Evolutionary conservation across 2,113 vertebrate genomes (phyloP).

Genomic region (Rhagologus leucostigma): DNA sequence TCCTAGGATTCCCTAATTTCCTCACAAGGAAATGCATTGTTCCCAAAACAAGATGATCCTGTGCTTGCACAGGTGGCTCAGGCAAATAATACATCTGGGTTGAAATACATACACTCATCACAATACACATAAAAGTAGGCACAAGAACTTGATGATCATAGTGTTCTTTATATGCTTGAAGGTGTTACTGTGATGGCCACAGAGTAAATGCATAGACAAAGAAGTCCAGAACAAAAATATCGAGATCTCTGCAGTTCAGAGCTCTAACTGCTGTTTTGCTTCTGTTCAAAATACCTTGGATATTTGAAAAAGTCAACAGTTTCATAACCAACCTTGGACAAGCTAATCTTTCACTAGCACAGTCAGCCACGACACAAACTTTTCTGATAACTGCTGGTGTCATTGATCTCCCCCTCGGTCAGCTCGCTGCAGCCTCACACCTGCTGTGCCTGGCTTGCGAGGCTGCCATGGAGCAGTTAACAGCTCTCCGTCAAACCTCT

Average conservation of each 20-base stretch:
- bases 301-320: constrained; percentile 55
- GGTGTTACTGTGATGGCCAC: background rate
- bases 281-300: background rate
- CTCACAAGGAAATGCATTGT: background rate
- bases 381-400: constrained; percentile 40
- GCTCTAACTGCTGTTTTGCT: background rate
- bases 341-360: constrained; percentile 62
- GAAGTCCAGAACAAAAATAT: background rate
- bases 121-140: background rate
- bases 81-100: background rate
- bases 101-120: background rate
- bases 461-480: background rate
- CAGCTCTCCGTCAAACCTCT: background rate
- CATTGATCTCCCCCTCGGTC: background rate
- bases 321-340: constrained; percentile 63
- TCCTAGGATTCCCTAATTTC: background rate
- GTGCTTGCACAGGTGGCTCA: background rate
- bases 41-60: background rate
- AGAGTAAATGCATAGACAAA: background rate
- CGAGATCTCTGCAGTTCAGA: background rate
- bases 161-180: background rate
- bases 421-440: background rate
- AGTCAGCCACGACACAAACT: background rate
- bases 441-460: background rate
- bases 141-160: background rate